These are phyloP conservation scores for Euphonia xanthogaster DNA, from an alignment of 2,797 vertebrate genomes.

Conservation along the genomic window DNA sequence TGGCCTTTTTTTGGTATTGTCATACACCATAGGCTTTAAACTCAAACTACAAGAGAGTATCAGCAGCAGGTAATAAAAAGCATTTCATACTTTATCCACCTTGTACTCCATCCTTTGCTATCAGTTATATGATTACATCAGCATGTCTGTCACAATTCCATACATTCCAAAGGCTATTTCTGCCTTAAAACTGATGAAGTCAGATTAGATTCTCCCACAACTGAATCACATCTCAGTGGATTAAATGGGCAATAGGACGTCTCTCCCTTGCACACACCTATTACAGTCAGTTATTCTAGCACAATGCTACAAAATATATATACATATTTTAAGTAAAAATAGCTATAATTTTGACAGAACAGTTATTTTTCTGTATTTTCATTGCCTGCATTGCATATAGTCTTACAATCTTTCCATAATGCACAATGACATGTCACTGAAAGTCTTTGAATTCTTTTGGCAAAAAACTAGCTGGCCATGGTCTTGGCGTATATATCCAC, in stretches of 20 bases:
- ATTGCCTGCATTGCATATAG: neutral
- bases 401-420: neutral
- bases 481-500: neutral
- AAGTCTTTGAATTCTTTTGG: neutral
- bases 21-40: neutral
- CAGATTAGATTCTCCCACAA: neutral
- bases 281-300: neutral
- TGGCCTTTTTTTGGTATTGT: neutral
- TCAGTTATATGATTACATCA: neutral
- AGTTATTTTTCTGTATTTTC: neutral
- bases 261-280: fast-evolving
- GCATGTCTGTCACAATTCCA: neutral
- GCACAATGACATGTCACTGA: neutral
- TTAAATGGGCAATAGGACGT: neutral
- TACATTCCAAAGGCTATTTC: neutral
- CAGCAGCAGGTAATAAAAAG: neutral
- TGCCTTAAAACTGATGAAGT: neutral
- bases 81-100: neutral
- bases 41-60: neutral
- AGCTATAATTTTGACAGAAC: neutral
- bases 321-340: neutral
- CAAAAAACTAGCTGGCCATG: neutral
- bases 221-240: neutral
- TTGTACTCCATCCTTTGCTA: neutral
- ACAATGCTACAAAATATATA: neutral